phyloP scores from a whole-genome alignment of 1,140 invertebrate genomes.

The Dendrolimus punctatus region DNA sequence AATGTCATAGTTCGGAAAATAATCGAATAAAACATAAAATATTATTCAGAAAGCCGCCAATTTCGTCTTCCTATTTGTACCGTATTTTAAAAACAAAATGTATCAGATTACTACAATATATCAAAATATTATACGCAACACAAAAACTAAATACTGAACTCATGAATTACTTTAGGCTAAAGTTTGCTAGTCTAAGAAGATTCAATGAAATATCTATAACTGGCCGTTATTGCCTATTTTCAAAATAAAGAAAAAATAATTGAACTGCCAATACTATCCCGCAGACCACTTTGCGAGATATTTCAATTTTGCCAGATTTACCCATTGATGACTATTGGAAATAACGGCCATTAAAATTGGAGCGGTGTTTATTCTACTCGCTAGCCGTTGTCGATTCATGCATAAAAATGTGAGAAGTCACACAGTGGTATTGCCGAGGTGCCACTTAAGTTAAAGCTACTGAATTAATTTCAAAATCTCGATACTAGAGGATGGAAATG shows the following conservation, averaged over 20 bases:
- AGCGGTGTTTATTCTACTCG: conserved; percentile 39
- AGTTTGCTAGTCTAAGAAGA: conserved; percentile 27
- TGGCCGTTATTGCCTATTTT: conserved; percentile 58
- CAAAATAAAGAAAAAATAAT: not conserved
- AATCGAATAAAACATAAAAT: no score
- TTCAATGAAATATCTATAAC: conserved; percentile 22
- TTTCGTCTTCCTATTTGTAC: no score
- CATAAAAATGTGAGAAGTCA: conserved; percentile 43
- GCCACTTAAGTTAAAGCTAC: conserved; percentile 41
- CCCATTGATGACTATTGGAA: conserved; percentile 42
- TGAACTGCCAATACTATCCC: conserved; percentile 30
- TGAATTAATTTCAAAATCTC: not conserved
- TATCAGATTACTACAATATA: no score
- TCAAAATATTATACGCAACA: no score
- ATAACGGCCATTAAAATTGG: conserved; percentile 56
- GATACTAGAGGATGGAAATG: no score
- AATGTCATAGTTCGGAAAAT: no score
- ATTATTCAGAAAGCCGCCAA: no score
- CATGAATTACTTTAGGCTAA: not conserved
- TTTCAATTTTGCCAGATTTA: conserved; percentile 67
- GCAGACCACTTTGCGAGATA: conserved; percentile 29
- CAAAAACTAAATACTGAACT: no score
- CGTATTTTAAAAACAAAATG: no score
- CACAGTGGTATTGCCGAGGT: conserved; percentile 42
- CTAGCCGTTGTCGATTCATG: conserved; percentile 59